Conservation (phyloP, 2,113 vertebrate genomes). For the Colossoma macropomum region DNA sequence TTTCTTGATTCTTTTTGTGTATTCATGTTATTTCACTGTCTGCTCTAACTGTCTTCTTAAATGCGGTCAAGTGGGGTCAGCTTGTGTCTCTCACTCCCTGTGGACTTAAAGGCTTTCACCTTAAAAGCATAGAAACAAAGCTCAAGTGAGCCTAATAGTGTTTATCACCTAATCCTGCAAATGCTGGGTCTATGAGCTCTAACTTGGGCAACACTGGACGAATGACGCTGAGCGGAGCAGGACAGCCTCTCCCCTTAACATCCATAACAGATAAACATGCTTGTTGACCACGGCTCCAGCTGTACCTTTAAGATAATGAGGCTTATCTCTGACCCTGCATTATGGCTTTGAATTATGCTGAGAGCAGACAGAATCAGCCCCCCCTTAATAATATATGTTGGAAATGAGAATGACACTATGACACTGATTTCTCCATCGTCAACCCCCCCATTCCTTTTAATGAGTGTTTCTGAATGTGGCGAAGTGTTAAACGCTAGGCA, state of each 20-base stretch:
- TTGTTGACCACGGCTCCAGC: conserved; percentile 66
- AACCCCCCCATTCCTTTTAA: neutral
- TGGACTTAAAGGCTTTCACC: conserved; percentile 62
- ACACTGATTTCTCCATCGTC: neutral
- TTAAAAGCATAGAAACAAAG: conserved; percentile 39
- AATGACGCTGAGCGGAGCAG: neutral
- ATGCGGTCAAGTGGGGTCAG: conserved; percentile 27
- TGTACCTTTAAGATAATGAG: conserved; percentile 62
- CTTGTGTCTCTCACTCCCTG: neutral
- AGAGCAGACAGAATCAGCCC: conserved; percentile 26
- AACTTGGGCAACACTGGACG: conserved; percentile 18
- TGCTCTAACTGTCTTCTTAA: neutral
- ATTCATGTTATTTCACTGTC: neutral
- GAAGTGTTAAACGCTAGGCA: conserved; percentile 2
- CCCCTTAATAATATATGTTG: neutral
- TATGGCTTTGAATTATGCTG: conserved; percentile 38
- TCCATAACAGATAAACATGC: conserved; percentile 69
- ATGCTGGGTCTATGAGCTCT: conserved; percentile 39
- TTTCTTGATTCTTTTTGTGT: too few species aligned
- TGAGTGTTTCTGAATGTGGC: conserved; percentile 8
- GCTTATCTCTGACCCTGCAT: conserved; percentile 57
- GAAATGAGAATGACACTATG: neutral
- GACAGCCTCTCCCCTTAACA: conserved; percentile 61
- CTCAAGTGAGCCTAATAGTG: conserved; percentile 26
- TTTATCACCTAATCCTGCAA: conserved; percentile 42